Percentiles rank a stretch among this genome's conserved stretches.
Conservation (phyloP, 2,888 invertebrate species). For the Schizaphis graminum region DNA sequence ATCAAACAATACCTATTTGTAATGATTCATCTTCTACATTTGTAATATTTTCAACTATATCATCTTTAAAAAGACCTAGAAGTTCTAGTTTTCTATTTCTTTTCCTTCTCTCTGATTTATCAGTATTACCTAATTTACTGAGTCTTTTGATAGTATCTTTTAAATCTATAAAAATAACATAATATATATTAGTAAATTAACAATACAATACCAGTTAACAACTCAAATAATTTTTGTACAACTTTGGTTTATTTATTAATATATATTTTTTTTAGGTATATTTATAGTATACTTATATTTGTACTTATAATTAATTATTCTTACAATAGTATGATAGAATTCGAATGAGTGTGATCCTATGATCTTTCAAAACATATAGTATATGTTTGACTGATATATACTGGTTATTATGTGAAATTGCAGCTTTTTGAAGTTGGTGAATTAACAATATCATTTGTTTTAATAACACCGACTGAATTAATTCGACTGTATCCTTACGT, state of each 20-base stretch:
- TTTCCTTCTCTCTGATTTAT: background rate
- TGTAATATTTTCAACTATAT: background rate
- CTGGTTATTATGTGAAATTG: background rate
- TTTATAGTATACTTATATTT: background rate
- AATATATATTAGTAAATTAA: background rate
- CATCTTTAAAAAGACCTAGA: background rate
- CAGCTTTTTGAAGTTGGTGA: background rate
- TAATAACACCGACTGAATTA: background rate
- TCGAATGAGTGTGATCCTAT: background rate
- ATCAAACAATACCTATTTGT: background rate
- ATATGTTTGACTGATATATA: background rate
- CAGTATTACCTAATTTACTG: background rate
- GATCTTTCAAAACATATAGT: background rate
- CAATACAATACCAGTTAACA: background rate
- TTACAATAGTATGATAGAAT: slow-evolving; percentile 24
- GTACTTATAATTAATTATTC: background rate
- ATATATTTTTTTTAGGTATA: background rate
- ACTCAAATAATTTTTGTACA: no score
- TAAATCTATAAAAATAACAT: slow-evolving; percentile 13
- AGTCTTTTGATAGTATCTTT: background rate
- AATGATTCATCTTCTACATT: background rate
- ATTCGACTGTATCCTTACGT: background rate
- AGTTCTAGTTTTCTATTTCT: background rate
- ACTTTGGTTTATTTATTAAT: background rate
- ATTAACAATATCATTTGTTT: slow-evolving; percentile 31